Evolutionary conservation across 2,888 invertebrate species (phyloP), one percentile per base, ranked within the genome.

Genomic region (Lysandra coridon): DNA sequence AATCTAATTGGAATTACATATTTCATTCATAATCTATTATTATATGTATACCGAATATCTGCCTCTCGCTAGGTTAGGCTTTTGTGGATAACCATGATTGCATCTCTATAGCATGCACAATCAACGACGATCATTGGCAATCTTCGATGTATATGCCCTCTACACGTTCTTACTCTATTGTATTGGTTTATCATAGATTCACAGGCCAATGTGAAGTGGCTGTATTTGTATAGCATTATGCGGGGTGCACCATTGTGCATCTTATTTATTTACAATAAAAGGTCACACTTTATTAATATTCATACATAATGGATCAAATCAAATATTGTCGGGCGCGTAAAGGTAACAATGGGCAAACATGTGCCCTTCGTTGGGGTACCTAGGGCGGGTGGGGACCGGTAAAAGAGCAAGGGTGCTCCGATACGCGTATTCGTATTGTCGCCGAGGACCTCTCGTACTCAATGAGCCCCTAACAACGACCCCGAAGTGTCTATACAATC

Each of bases 341-440:
- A 76, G 76, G 53, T 76, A 57, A 76, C 76, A 76, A 76, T 76
- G 76, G 76, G 53, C 33, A 57, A 76, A 76, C 53, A 57, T 76
- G 57, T 33, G 30, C 57, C 44, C 44, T 49, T 49, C 75, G 33
- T 57, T 76, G 57, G 33, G 49, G 76, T 30, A 49, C 75, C 75
- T 30, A 30, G 30, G 75, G 75, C 49, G 75, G 62, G 75, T 40
- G 12, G 60, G 60, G 44, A 30, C 57, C 86, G 88, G 89, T 88
- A 94, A 94, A 94, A 93, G 93, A 91, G 92, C 94, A 94, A 92
- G 89, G 87, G 90, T 88, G 88, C 87, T 88, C 88, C 88, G 87
- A 87, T 87, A 82, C 88, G 83, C 84, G 85, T 86, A 85, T 86
- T 87, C 87, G 85, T 87, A 88, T 90, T 90, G 90, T 86, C 87